Evolutionary conservation across 1,140 invertebrate genomes (phyloP), one percentile per base, ranked within the genome.

Genomic region (Drosophila albomicans): DNA sequence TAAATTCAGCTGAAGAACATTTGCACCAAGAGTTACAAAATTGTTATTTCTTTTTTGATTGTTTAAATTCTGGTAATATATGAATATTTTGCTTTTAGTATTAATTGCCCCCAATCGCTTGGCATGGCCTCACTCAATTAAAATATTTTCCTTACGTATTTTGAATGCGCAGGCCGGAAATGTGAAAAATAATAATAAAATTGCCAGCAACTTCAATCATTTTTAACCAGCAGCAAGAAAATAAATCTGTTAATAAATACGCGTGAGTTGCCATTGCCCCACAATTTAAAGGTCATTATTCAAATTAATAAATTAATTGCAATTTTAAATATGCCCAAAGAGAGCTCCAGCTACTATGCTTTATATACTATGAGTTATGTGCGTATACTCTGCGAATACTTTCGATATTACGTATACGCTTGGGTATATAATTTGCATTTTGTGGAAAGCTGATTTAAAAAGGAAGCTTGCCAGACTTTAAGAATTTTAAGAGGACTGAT

Each of bases 221-320:
- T 8, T 20, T 51, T 46, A 52, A 62, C 54, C 66, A 69, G 51
- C 38, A 65, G 78, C 11, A 66, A 65, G 51, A 69, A 69, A 57
- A 77, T 78, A 79, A 66, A 80, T 82, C 68, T 73, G 54, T 57
- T 86, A 51, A 69, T 71, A 72, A 76, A 67, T 76, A 49, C 41
- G 56, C 16, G 13, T 25, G 61, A 16, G 56, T 35, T 49, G 15
- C 13, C 43, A 10, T 6, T 25, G 45, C 7, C 3, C 45, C 45
- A 54, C 45, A 54, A 45, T 65, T 75, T 62, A 68, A 59, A 32
- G 62, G 20, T 35, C 72, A 76, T 86, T 82, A 87, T 66, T 75
- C 73, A 68, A 78, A 78, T 87, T 75, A 88, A 80, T 87, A 88
- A 73, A 82, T 78, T 78, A 80, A 88, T 88, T 78, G 71, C 46